phyloP scores from a whole-genome alignment of 2,888 invertebrate genomes.

The Sialis fuliginosa region DNA sequence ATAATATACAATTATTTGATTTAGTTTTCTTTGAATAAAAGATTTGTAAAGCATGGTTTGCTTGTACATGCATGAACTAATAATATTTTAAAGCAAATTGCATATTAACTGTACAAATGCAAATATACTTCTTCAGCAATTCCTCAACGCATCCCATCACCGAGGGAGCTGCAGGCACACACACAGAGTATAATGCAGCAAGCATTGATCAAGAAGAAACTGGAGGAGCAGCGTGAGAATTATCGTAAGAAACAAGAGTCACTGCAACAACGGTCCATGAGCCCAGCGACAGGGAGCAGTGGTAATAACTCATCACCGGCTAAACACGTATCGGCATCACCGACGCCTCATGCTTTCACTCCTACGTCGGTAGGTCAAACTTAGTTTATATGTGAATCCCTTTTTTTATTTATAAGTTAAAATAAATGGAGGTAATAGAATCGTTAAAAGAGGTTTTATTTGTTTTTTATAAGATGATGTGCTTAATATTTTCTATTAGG shows the following conservation, averaged over 20 bases:
- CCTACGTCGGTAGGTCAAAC: constrained; percentile 59
- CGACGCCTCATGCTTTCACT: constrained; percentile 70
- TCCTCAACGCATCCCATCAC: constrained; percentile 60
- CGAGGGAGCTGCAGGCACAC: constrained; percentile 68
- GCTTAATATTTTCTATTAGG: constrained; percentile 18
- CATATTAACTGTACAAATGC: neutral
- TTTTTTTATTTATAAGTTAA: neutral
- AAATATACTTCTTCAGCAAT: constrained; percentile 28
- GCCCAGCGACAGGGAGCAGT: constrained; percentile 12
- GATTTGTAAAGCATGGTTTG: too few relatives aligned
- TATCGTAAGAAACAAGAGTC: constrained; percentile 62
- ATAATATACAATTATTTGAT: too few relatives aligned
- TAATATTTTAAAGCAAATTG: too few relatives aligned
- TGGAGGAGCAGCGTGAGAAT: constrained; percentile 76
- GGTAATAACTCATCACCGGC: constrained; percentile 20
- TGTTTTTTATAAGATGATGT: neutral
- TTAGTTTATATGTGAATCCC: neutral
- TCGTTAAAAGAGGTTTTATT: too few relatives aligned
- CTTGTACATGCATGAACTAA: too few relatives aligned
- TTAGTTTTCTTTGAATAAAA: too few relatives aligned
- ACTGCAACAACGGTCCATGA: constrained; percentile 16
- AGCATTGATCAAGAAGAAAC: constrained; percentile 72
- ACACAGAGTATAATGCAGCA: constrained; percentile 76
- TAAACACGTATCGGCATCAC: constrained; percentile 34
- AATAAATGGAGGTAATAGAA: neutral